Conservation (phyloP, 2,888 invertebrate species). For the Nomada lathburiana region DNA sequence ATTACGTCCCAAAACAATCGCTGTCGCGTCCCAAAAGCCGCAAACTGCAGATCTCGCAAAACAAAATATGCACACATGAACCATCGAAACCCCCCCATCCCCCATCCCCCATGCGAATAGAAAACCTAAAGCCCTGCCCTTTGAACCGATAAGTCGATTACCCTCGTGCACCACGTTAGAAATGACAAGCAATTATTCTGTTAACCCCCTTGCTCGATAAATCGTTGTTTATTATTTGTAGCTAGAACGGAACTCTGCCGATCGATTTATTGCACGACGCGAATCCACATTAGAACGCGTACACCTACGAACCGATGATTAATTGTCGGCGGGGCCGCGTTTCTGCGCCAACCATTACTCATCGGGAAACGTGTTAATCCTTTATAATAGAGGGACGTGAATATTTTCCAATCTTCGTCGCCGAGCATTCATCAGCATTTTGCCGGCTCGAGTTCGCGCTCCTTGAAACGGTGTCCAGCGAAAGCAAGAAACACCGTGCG, state of each 20-base stretch:
- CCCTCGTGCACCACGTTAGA: not conserved
- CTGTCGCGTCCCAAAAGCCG: not conserved
- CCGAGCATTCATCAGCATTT: slow-evolving; percentile 24
- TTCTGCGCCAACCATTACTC: slow-evolving; percentile 46
- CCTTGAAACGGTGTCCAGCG: slow-evolving; percentile 2
- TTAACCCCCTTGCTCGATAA: not conserved
- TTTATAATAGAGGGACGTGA: slow-evolving; percentile 40
- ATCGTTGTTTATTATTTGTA: slow-evolving; percentile 38
- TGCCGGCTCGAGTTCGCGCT: not conserved
- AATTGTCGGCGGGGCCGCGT: slow-evolving; percentile 38
- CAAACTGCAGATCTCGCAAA: not conserved
- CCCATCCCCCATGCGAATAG: not conserved
- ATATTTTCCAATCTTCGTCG: slow-evolving; percentile 43
- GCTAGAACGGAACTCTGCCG: not conserved
- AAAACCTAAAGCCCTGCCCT: not conserved
- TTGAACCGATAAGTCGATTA: slow-evolving; percentile 6
- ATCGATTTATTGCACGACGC: slow-evolving; percentile 36
- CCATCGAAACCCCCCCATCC: not conserved
- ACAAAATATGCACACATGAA: not conserved
- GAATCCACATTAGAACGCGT: slow-evolving; percentile 49
- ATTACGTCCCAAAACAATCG: not conserved
- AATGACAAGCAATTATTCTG: slow-evolving; percentile 18
- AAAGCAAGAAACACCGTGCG: slow-evolving; percentile 19
- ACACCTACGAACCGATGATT: slow-evolving; percentile 52
- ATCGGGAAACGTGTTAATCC: slow-evolving; percentile 61